Conservation (phyloP, 2,797 vertebrate species). For the Sternarchorhynchus goeldii region DNA sequence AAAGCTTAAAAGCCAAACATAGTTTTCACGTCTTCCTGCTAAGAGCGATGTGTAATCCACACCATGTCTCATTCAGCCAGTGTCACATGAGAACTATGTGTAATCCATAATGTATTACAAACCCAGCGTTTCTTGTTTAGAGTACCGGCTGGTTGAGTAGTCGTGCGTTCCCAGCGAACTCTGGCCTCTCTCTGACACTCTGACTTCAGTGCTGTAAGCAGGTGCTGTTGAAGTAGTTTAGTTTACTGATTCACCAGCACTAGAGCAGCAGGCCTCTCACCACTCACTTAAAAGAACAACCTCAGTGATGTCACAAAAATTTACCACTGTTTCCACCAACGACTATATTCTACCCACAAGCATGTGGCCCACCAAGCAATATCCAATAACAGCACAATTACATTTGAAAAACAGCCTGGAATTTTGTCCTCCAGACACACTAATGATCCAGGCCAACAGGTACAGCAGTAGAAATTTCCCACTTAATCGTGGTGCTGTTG, state of each 20-base stretch:
- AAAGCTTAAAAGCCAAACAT: not conserved
- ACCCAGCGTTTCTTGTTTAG: not conserved
- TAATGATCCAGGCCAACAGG: constrained; percentile 41
- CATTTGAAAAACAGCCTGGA: constrained; percentile 15
- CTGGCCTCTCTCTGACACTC: too few relatives aligned
- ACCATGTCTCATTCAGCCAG: too few relatives aligned
- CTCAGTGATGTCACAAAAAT: not conserved
- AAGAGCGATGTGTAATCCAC: not conserved
- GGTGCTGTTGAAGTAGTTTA: too few relatives aligned
- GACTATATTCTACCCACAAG: constrained; percentile 27
- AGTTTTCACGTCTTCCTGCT: not conserved
- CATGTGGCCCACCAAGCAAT: constrained; percentile 23
- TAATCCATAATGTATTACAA: not conserved
- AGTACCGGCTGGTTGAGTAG: too few relatives aligned
- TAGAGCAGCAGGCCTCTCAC: too few relatives aligned
- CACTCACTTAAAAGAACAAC: not conserved
- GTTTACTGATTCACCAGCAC: too few relatives aligned
- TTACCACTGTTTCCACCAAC: constrained; percentile 22
- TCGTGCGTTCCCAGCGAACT: too few relatives aligned
- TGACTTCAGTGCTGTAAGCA: too few relatives aligned
- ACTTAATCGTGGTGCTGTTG: constrained; percentile 29
- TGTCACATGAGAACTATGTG: not conserved
- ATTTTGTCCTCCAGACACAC: constrained; percentile 40
- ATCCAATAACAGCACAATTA: constrained; percentile 34
- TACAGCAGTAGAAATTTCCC: constrained; percentile 36